These are phyloP conservation scores for Nerophis ophidion DNA, from an alignment of 2,113 vertebrate species.

Conservation along the genomic window DNA sequence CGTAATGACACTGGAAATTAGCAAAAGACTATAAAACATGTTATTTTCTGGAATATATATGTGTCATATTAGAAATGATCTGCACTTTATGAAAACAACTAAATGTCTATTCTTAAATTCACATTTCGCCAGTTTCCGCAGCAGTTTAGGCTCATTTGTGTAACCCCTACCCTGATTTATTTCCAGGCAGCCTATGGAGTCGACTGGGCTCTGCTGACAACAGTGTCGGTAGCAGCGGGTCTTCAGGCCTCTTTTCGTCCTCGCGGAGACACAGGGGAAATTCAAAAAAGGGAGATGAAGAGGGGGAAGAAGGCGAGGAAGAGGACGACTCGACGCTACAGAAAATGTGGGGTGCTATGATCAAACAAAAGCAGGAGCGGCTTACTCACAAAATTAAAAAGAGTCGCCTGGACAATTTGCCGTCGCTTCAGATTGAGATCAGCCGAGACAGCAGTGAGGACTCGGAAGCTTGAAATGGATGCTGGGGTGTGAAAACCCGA, in stretches of 20 bases:
- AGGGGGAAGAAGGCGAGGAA: constrained; percentile 52
- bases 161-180: not conserved
- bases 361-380: constrained; percentile 88
- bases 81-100: not conserved
- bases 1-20: no score
- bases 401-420: constrained; percentile 91
- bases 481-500: not conserved
- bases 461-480: constrained; percentile 79
- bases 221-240: constrained; percentile 31
- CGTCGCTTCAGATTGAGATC: constrained; percentile 96
- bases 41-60: no score
- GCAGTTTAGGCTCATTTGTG: not conserved
- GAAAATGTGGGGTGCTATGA: constrained; percentile 91
- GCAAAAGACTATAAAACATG: no score
- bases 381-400: constrained; percentile 82
- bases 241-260: constrained; percentile 21
- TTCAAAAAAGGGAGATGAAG: constrained; percentile 45
- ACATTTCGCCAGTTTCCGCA: not conserved
- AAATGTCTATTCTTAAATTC: not conserved
- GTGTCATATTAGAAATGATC: no score
- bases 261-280: not conserved
- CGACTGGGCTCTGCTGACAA: constrained; percentile 81
- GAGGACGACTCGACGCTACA: constrained; percentile 92
- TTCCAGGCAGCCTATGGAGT: constrained; percentile 86
- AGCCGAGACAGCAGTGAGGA: constrained; percentile 95